These are phyloP conservation scores for Ambastaia sidthimunki DNA, from an alignment of 2,797 vertebrate genomes.

Conservation along the genomic window DNA sequence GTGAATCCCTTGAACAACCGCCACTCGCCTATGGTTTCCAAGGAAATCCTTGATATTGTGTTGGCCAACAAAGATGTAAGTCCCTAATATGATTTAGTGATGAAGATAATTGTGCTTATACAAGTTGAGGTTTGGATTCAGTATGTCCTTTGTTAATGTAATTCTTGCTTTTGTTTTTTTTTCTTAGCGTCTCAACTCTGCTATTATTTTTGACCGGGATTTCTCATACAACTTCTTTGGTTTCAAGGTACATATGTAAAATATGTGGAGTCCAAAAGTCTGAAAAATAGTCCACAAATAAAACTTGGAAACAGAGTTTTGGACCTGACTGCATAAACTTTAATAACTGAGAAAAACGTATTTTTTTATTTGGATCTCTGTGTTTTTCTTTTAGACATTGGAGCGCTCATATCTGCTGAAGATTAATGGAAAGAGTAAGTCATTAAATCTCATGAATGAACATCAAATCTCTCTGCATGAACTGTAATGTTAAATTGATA, in stretches of 20 bases:
- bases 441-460: not conserved
- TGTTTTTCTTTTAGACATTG: conserved; percentile 79
- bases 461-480: not conserved
- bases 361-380: not conserved
- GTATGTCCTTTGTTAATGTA: not conserved
- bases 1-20: conserved; percentile 87
- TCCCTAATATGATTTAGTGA: conserved; percentile 1
- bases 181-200: conserved; percentile 89
- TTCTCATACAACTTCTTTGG: conserved; percentile 99
- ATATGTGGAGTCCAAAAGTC: not conserved
- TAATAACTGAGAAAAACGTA: not conserved
- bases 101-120: no score
- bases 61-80: conserved; percentile 91
- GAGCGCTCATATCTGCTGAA: conserved; percentile 96
- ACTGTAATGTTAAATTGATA: not conserved
- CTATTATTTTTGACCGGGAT: conserved; percentile 95
- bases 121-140: not conserved
- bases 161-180: not conserved
- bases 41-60: conserved; percentile 87
- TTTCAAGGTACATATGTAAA: conserved; percentile 83
- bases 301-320: not conserved
- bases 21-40: conserved; percentile 94
- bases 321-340: not conserved
- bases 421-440: conserved; percentile 89
- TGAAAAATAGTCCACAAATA: not conserved